These are phyloP conservation scores for Bedellia somnulentella DNA, from an alignment of 2,888 invertebrate genomes.

Conservation along the genomic window DNA sequence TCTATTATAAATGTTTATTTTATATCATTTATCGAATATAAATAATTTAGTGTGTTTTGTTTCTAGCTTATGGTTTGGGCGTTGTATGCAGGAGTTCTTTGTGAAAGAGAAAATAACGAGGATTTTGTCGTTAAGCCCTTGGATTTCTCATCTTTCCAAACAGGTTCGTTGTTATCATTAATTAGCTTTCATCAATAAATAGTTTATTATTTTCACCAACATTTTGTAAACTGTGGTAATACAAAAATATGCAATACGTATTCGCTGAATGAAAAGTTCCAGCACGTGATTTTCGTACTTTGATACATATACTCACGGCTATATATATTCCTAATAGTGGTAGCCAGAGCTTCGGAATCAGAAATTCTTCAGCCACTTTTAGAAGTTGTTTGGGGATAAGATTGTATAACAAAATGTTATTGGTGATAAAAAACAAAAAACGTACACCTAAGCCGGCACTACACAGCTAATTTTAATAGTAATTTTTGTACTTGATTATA, in stretches of 20 bases:
- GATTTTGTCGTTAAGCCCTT: conserved; percentile 51
- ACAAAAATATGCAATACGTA: neutral
- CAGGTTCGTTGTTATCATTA: conserved; percentile 32
- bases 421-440: too few relatives aligned
- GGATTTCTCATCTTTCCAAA: conserved; percentile 55
- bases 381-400: too few relatives aligned
- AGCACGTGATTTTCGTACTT: too few relatives aligned
- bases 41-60: too few relatives aligned
- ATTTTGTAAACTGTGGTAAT: too few relatives aligned
- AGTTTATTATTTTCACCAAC: neutral
- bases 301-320: too few relatives aligned
- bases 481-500: too few relatives aligned
- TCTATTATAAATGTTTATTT: neutral
- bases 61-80: conserved; percentile 48
- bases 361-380: too few relatives aligned
- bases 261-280: neutral
- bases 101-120: conserved; percentile 27
- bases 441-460: too few relatives aligned
- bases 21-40: neutral
- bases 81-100: conserved; percentile 35
- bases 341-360: too few relatives aligned
- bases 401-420: too few relatives aligned
- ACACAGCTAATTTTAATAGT: neutral
- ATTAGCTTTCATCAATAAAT: neutral
- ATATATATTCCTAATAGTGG: too few relatives aligned